phyloP scores from a whole-genome alignment of 2,888 invertebrate species.

The Orthosia gracilis region DNA sequence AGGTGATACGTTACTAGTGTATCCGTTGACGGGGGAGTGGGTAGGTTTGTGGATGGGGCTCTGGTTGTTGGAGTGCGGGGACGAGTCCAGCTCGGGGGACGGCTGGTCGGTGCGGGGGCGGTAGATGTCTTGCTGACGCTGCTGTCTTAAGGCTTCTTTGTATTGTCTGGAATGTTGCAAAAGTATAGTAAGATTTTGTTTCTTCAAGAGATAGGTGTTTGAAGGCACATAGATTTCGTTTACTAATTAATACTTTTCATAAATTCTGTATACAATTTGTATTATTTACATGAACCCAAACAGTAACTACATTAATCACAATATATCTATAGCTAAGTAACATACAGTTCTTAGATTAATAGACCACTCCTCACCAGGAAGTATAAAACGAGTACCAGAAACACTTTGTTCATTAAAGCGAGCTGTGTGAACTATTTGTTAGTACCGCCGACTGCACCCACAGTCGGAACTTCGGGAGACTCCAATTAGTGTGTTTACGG shows the following conservation, averaged over 20 bases:
- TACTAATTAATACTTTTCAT: not conserved
- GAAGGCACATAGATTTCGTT: constrained; percentile 58
- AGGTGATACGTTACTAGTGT: constrained; percentile 91
- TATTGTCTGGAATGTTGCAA: constrained; percentile 93
- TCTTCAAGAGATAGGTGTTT: not conserved
- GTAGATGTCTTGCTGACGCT: constrained; percentile 96
- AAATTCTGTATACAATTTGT: not conserved
- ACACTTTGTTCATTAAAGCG: constrained; percentile 16
- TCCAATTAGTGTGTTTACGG: constrained; percentile 40
- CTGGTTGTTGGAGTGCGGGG: constrained; percentile 86
- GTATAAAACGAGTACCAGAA: constrained; percentile 13
- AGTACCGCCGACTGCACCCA: constrained; percentile 30
- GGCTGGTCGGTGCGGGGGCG: constrained; percentile 92
- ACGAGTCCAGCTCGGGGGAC: constrained; percentile 90
- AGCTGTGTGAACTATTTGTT: constrained; percentile 41
- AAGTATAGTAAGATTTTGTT: constrained; percentile 37
- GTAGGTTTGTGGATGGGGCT: constrained; percentile 87
- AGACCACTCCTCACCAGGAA: constrained; percentile 24
- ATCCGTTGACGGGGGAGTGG: constrained; percentile 89
- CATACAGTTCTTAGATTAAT: too few relatives aligned
- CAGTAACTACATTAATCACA: not conserved
- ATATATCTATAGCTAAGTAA: not conserved
- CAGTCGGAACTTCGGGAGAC: constrained; percentile 35
- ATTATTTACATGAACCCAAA: not conserved
- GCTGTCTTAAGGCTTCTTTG: constrained; percentile 97